Evolutionary conservation across 2,113 vertebrate genomes (phyloP), one percentile per base, ranked within the genome.

Genomic region (Catharus minimus): DNA sequence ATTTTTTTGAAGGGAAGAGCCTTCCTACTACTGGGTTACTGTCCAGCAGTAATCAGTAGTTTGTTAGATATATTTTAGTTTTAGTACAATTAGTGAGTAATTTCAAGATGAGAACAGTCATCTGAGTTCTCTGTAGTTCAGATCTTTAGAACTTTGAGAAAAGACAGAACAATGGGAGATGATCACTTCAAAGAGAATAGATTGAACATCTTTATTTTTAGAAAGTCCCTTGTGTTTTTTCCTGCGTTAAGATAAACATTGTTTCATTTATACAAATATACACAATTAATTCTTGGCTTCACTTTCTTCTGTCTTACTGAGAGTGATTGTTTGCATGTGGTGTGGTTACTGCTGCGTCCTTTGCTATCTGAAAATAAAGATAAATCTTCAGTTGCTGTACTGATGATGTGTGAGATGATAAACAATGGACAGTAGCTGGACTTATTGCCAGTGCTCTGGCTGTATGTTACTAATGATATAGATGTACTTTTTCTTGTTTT

Each of bases 321-420:
- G 46, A 91, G 27, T 86, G 86, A 91, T 79, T 1, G 5, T 50
- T 92, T 92, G 50, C 30, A 21, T 84, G 56, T 89, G 77, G 49
- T 83, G 21, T 26, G 30, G 24, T 91, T 91, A 66, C 60, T 89
- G 53, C 65, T 55, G 46, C 0, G 2, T 92, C 66, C 46, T 86
- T 87, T 74, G n/a, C 69, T 71, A 52, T 94, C 76, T 88, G 52
- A 74, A 91, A 66, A 47, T 88, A 80, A 62, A 86, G 88, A 88
- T 91, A 82, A 76, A 84, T 92, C 62, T 86, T 68, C 20, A 52
- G 41, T 77, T 75, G 38, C 76, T 86, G 39, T 82, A 61, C 71
- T 89, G 66, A 71, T 93, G 62, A 74, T 93, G 30, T 83, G 83
- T 62, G 62, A 73, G 56, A 41, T 89, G 53, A 60, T 68, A 81